A percentile compares a stretch with the other conserved stretches of the same genome.
Evolutionary conservation across 2,113 vertebrate genomes (phyloP).

Genomic region (Brienomyrus longianalis): DNA sequence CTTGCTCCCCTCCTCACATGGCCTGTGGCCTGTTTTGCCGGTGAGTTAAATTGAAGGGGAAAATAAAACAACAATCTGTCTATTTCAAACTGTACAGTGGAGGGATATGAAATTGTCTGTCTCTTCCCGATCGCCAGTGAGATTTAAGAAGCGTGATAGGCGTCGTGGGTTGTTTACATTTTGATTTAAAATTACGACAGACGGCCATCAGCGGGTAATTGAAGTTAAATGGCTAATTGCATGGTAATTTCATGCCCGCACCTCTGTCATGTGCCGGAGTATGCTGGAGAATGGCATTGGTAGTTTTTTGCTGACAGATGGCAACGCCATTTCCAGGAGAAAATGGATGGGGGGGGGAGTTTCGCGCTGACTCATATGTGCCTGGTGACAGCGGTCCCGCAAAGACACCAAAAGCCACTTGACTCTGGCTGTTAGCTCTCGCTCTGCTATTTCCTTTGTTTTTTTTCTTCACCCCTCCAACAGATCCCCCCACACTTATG

Average conservation of each 20-base stretch:
- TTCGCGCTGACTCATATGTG: conserved; percentile 10
- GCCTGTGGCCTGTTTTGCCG: not conserved
- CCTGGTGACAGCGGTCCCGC: not conserved
- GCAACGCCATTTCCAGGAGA: not conserved
- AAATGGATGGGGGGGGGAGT: not conserved
- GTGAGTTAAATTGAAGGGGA: not conserved
- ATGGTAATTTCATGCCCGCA: not conserved
- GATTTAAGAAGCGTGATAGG: not conserved
- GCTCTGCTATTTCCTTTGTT: not conserved
- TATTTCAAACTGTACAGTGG: not conserved
- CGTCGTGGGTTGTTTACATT: not conserved
- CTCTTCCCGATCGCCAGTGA: not conserved
- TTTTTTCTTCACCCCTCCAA: not conserved
- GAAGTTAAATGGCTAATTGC: not conserved
- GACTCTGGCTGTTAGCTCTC: not conserved
- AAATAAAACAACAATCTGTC: not conserved
- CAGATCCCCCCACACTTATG: not conserved
- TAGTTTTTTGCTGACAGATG: conserved; percentile 17
- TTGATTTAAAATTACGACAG: not conserved
- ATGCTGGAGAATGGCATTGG: not conserved
- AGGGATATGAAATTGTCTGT: not conserved
- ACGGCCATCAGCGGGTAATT: not conserved
- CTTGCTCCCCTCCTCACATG: not conserved
- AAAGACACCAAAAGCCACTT: not conserved
- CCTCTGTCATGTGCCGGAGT: not conserved